Evolutionary conservation across 2,888 invertebrate species (phyloP), one percentile per base, ranked within the genome.

Genomic region (Himalopsyche anomala): DNA sequence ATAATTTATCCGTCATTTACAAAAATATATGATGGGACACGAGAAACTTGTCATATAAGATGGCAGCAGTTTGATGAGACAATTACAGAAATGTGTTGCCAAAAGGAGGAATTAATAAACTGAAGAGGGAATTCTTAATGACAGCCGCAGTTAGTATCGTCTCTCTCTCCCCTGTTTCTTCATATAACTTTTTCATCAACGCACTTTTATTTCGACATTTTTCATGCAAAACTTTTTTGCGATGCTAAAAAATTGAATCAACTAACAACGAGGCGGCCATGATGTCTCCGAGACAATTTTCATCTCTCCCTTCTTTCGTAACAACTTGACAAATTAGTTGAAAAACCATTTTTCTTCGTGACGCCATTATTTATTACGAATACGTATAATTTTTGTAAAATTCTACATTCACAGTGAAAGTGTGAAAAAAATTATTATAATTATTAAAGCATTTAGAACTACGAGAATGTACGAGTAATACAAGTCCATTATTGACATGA

Each of bases 71-170:
- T 51, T 51, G 51, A 51, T 15, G 69, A 56, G 28, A 42, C 42
- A 28, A 51, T 87, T 86, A 79, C 51, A 82, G 80, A 86, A 87
- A 87, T 86, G 55, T 86, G 86, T 87, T 80, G 81, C 84, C 74
- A 82, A 45, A 54, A 82, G 83, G 51, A 83, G 85, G 85, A 87
- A 87, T 87, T 87, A 87, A 87, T 87, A 87, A 87, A 87, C 55
- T 85, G 84, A 82, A 86, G 85, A 87, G 85, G 88, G 85, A 88
- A 88, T 87, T 82, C 84, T 87, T 87, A 88, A 86, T 87, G 86
- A 88, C 84, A 85, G 74, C 86, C 55, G 83, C 86, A 87, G 83
- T 86, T 87, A 86, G 86, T 62, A 54, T 40, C 85, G 56, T 62
- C 36, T 83, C 42, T 42, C 87, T 42, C 80, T 54, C n/a, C 80